Base-by-base conservation (phyloP, 2,888 invertebrate genomes). In the Allygus modestus region DNA sequence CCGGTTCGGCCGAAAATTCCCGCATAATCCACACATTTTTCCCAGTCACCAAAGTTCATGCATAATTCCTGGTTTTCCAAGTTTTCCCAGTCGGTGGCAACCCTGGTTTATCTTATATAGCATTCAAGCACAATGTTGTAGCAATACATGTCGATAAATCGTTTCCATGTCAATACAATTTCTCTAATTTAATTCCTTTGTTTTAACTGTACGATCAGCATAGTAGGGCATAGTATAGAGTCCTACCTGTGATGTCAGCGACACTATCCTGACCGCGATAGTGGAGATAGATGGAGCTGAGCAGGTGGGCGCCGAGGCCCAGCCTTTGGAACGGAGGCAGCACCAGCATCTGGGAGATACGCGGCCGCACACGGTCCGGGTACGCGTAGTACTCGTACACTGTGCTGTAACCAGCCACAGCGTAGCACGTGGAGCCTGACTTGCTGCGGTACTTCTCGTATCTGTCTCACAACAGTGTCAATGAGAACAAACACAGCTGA, bases 301-400 rank as follows among this genome's bases (percentile, higher is more conserved):
- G 90, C 51, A 99, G 91, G 85, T 95, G 93, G 0, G 96, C 95
- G 37, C 98, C 98, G 61, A 98, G 91, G 0, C 99, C 98, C 71
- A 94, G 91, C 84, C 93, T 94, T 90, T 98, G 97, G 90, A 96
- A 98, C 0, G 97, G 97, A n/a, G 99, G 99, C 87, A 99, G 90
- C 65, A 99, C 93, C 84, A 99, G 92, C 90, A 98, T 95, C 91
- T 99, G 99, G 87, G 98, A 97, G 86, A 99, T 96, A 85, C 99
- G 93, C 4, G 98, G 97, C 41, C 99, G 93, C 82, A 94, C 94
- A 89, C 96, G 94, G 85, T 94, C 93, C 0, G 99, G 98, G 91
- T 98, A 98, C 0, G 97, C 96, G 90, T 97, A 99, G 91, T 98
- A 99, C 87, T 97, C 95, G 91, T 99, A 99, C 65, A 97, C 95